Percentiles rank a stretch among this genome's conserved stretches.
Conservation (phyloP, 2,797 vertebrate species). For the Mionectes olivaceus region DNA sequence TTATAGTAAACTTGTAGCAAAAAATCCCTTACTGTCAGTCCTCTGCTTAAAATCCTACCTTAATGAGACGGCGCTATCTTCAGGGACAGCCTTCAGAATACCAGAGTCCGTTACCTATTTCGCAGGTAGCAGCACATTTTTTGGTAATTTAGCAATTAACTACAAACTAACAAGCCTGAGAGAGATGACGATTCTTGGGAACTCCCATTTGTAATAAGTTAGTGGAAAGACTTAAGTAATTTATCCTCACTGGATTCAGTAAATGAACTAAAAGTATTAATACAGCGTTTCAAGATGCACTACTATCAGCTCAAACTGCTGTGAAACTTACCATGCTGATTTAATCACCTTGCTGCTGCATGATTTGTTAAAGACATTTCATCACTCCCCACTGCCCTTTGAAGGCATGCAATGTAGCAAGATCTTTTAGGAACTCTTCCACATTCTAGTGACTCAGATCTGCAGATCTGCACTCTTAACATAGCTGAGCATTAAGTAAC, state of each 20-base stretch:
- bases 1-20: not conserved
- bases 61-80: fast-evolving
- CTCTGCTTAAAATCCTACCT: not conserved
- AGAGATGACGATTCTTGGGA: not conserved
- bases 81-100: not conserved
- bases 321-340: slow-evolving; percentile 16
- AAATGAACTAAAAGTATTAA: not conserved
- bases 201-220: not conserved
- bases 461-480: not conserved
- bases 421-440: not conserved
- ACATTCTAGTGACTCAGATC: not conserved
- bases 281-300: not conserved
- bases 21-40: not conserved
- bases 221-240: not conserved
- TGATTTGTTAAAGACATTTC: not conserved
- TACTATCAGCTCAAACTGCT: not conserved
- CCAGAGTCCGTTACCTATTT: not conserved
- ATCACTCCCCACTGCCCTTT: not conserved
- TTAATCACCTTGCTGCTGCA: not conserved
- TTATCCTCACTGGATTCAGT: not conserved
- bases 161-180: not conserved
- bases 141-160: not conserved
- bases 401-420: not conserved
- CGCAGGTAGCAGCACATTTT: not conserved
- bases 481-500: slow-evolving; percentile 5